phyloP scores from a whole-genome alignment of 2,113 vertebrate genomes.

The Acanthisitta chloris region DNA sequence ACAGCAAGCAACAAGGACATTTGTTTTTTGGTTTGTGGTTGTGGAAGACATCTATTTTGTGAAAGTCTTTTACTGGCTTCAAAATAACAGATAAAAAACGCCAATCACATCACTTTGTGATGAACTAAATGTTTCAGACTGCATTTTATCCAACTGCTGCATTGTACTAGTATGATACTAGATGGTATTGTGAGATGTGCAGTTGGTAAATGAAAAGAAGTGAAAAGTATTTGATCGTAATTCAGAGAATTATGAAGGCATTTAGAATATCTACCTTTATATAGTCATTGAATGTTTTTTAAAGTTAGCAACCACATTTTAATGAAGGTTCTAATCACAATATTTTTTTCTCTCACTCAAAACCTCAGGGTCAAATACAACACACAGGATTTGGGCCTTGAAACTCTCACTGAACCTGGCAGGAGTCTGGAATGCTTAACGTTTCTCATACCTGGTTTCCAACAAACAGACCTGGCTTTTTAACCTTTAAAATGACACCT shows the following conservation, averaged over 20 bases:
- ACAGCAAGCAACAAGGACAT: background rate
- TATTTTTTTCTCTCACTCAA: background rate
- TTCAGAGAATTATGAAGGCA: background rate
- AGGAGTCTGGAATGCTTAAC: background rate
- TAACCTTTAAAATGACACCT: background rate
- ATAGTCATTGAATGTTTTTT: background rate
- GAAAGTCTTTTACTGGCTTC: background rate
- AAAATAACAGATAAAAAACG: background rate
- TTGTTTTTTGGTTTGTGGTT: no score
- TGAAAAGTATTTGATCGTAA: background rate
- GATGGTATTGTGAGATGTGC: background rate
- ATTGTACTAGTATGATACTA: background rate
- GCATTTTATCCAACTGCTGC: background rate
- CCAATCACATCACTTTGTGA: background rate
- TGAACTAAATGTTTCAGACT: background rate
- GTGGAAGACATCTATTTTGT: background rate
- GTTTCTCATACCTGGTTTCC: background rate
- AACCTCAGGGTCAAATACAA: background rate
- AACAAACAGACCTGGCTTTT: background rate
- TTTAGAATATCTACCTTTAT: background rate
- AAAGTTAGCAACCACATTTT: background rate
- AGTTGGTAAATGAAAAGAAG: background rate
- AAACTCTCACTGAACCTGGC: background rate
- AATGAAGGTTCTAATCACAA: background rate
- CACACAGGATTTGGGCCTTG: background rate